phyloP scores from a whole-genome alignment of 2,888 invertebrate genomes.

The Zygogramma bicolorata region DNA sequence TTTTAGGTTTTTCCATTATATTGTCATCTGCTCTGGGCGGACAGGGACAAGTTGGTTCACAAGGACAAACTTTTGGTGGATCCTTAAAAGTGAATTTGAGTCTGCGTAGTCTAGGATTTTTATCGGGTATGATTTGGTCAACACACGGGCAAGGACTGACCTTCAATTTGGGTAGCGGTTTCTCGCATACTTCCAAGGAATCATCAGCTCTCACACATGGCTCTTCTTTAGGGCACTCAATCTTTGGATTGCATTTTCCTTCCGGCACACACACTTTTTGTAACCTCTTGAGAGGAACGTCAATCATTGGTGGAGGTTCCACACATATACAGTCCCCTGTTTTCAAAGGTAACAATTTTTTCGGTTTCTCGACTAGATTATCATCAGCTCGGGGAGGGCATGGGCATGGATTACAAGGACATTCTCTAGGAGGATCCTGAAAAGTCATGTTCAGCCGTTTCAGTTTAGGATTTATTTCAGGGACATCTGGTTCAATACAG shows the following conservation, averaged over 20 bases:
- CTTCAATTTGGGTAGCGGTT: constrained; percentile 44
- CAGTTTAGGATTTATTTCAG: constrained; percentile 39
- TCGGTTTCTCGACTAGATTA: constrained; percentile 16
- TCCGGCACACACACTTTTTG: constrained; percentile 35
- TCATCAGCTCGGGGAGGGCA: constrained; percentile 40
- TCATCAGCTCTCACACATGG: constrained; percentile 33
- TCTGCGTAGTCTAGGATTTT: constrained; percentile 40
- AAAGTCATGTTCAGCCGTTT: constrained; percentile 41
- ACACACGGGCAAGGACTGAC: constrained; percentile 43
- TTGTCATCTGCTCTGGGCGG: constrained; percentile 42
- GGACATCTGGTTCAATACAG: constrained; percentile 43
- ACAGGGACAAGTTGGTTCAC: constrained; percentile 5
- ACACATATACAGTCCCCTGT: constrained; percentile 45
- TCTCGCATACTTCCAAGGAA: constrained; percentile 29
- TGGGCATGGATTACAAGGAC: constrained; percentile 25
- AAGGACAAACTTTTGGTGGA: constrained; percentile 38
- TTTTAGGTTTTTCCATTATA: constrained; percentile 12
- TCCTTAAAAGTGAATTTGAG: constrained; percentile 43
- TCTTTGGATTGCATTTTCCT: constrained; percentile 21
- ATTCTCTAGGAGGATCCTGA: constrained; percentile 45
- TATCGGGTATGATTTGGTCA: constrained; percentile 34
- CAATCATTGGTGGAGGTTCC: constrained; percentile 41
- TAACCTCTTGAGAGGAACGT: constrained; percentile 41
- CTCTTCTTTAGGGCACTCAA: constrained; percentile 3
- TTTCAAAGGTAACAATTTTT: constrained; percentile 33